These are phyloP conservation scores for Smittia sp. DNA, from an alignment of 2,888 invertebrate species.

Conservation along the genomic window DNA sequence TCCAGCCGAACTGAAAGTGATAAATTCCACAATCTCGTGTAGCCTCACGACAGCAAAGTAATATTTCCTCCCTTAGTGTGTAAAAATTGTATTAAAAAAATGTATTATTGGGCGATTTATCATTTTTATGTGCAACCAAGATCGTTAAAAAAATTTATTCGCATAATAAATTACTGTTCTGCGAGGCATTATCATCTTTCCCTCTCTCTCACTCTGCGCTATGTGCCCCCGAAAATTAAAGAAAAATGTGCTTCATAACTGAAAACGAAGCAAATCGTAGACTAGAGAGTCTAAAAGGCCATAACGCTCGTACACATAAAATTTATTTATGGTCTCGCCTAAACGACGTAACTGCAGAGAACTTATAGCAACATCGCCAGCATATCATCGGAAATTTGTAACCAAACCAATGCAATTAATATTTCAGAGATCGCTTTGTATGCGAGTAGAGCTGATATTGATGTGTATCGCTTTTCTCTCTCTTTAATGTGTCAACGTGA, in stretches of 20 bases:
- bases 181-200: constrained; percentile 36
- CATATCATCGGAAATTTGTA: too few relatives aligned
- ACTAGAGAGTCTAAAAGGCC: constrained; percentile 16
- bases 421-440: too few relatives aligned
- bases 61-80: constrained; percentile 21
- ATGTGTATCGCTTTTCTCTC: too few relatives aligned
- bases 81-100: constrained; percentile 42
- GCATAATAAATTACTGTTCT: constrained; percentile 40
- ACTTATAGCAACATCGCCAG: too few relatives aligned
- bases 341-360: too few relatives aligned
- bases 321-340: constrained; percentile 11
- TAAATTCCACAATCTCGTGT: constrained; percentile 16
- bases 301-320: constrained; percentile 22
- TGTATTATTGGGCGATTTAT: constrained; percentile 39
- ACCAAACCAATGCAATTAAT: too few relatives aligned
- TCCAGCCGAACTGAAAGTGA: background rate
- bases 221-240: constrained; percentile 13
- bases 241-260: constrained; percentile 23
- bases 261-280: constrained; percentile 13
- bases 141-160: constrained; percentile 42
- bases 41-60: background rate
- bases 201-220: background rate
- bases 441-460: too few relatives aligned
- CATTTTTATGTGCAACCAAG: constrained; percentile 41
- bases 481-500: too few relatives aligned